A percentile compares a stretch with the other conserved stretches of the same genome.
phyloP scores from a whole-genome alignment of 1,140 invertebrate species.

The Periplaneta americana region DNA sequence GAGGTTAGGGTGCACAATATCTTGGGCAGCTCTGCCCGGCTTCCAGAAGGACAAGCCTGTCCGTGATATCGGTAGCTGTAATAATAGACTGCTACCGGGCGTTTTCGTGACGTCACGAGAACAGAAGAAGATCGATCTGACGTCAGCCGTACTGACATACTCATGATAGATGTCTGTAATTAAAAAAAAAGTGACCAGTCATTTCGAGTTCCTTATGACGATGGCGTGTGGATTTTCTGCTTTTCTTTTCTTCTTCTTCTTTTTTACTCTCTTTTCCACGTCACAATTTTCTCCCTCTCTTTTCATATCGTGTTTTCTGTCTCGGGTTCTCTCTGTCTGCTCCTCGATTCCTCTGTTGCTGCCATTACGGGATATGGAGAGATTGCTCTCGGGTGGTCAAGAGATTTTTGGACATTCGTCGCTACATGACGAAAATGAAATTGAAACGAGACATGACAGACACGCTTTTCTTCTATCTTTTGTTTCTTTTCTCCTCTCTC shows the following conservation, averaged over 20 bases:
- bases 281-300: background rate
- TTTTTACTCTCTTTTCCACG: background rate
- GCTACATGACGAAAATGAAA: background rate
- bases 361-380: background rate
- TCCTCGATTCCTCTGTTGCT: background rate
- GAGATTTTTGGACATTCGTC: background rate
- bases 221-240: background rate
- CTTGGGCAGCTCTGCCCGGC: background rate
- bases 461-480: background rate
- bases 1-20: background rate
- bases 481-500: too few species aligned
- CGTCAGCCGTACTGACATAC: constrained; percentile 9
- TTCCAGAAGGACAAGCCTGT: background rate
- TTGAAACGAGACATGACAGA: background rate
- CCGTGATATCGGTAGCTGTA: background rate
- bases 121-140: constrained; percentile 16
- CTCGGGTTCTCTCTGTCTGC: too few species aligned
- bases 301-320: background rate
- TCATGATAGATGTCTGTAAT: constrained; percentile 14
- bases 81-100: constrained; percentile 6
- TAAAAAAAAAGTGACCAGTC: constrained; percentile 14
- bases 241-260: background rate
- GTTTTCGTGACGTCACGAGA: constrained; percentile 11
- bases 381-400: background rate
- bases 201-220: background rate